Evolutionary conservation across 2,113 vertebrate species (phyloP), one percentile per base, ranked within the genome.

Genomic region (Malurus alboscapulatus): DNA sequence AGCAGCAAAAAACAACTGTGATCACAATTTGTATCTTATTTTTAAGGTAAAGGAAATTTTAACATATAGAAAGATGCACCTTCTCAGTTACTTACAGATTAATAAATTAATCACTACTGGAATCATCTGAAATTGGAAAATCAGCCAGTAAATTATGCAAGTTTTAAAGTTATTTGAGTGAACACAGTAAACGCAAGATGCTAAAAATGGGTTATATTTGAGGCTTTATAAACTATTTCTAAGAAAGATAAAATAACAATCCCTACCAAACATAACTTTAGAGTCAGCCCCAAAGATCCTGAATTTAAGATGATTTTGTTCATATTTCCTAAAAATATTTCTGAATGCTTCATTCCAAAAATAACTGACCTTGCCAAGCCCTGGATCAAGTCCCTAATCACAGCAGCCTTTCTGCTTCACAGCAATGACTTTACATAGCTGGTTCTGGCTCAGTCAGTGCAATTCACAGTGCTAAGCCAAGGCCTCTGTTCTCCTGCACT

Each of bases 341-440:
- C 76, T 68, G 22, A 69, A 62, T 20, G 34, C 58, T 85, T 94
- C 89, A 65, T 67, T 85, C 84, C 78, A 66, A 93, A 92, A 92
- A 91, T 92, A 94, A 76, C 59, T 87, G 74, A 89, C 81, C 74
- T 93, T 93, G 81, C 76, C 78, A 73, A 65, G 44, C 38, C 79
- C 54, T 94, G 78, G 71, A 92, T 76, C 71, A 58, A 78, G 47
- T 76, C 89, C 58, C 73, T 94, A 94, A 96, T 94, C 92, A 94
- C 55, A 79, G 50, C 89, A 93, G 87, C 45, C 74, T 83, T 91
- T 89, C 81, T 87, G 78, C 47, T 94, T 87, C 91, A 82, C 34
- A 79, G 89, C 38, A 68, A 12, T 80, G 42, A 91, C 74, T 91
- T 87, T 7, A 89, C 71, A 79, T 17, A 89, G 84, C 74, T 84